Evolutionary conservation across 2,888 invertebrate species (phyloP), one percentile per base, ranked within the genome.

Genomic region (Marasmarcha lunaedactyla): DNA sequence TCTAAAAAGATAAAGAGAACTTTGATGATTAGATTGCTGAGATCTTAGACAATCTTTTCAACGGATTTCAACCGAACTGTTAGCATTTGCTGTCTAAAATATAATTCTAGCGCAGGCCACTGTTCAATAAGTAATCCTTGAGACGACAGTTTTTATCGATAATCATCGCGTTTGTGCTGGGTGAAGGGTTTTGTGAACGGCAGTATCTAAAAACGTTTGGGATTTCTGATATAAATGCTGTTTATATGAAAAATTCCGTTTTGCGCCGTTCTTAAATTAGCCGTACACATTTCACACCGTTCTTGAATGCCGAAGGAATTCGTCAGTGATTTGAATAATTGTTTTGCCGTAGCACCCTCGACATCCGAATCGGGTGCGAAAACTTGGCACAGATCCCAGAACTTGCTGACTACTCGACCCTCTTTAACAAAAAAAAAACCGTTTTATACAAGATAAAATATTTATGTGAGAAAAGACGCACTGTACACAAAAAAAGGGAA

Each of bases 251-350:
- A n/a, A n/a, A n/a, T n/a, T n/a, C n/a, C 36, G 14, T 26, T 48
- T 47, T 10, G 37, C 15, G 30, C 46, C 46, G n/a, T 34, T 15
- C 41, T 48, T 44, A 11, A 48, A 44, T 40, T 35, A 43, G 37
- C 45, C 51, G 38, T 59, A 59, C 2, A 65, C 40, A 37, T 55
- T 47, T 44, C 2, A 43, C 46, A 33, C 47, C 49, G 33, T 46
- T 46, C 20, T 42, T 43, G 33, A 49, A 47, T 12, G 44, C 47
- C n/a, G n/a, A n/a, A n/a, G n/a, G n/a, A n/a, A n/a, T n/a, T n/a
- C n/a, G n/a, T n/a, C n/a, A n/a, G n/a, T n/a, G n/a, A n/a, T n/a
- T n/a, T n/a, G n/a, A n/a, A n/a, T n/a, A n/a, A n/a, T n/a, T n/a
- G n/a, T n/a, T n/a, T n/a, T n/a, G n/a, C n/a, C n/a, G n/a, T n/a